Evolutionary conservation across 2,888 invertebrate genomes (phyloP), one percentile per base, ranked within the genome.

Genomic region (Craniophora ligustri): DNA sequence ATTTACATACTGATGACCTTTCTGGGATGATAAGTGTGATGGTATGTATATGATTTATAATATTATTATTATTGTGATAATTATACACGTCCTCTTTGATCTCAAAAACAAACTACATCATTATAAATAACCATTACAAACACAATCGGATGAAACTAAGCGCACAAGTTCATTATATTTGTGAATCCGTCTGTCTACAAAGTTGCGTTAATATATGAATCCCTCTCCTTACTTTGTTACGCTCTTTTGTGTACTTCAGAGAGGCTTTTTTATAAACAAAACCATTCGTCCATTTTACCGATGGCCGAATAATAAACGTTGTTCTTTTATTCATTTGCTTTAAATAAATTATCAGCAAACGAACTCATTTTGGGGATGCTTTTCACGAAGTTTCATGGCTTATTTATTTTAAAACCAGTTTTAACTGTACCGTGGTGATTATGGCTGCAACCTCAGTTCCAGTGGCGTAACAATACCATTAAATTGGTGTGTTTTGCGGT

Each of bases 261-360:
- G 0, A 10, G 26, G 50, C 31, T 51, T 59, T 59, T 68, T 51
- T 30, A n/a, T n/a, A 50, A 47, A 62, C 40, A 45, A 62, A 67
- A 34, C 34, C 19, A 41, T 36, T 32, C 42, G 41, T 40, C 46
- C 50, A 71, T 66, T 67, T 56, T n/a, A 30, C 34, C 15, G n/a
- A 26, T 3, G 36, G 23, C 28, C 38, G 54, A 57, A 64, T 70
- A 64, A 64, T 67, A 59, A 63, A 50, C 54, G 53, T 23, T 46
- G 42, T 55, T 67, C 53, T 61, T 55, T 65, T 54, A 71, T 72
- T 69, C 26, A 40, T 46, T 56, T 36, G 51, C 30, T 58, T 60
- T 68, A 55, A 72, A 69, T 59, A 69, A 57, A 59, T 69, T 53
- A 71, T 53, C 59, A 56, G 48, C 58, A 56, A 65, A 61, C 46